Base-by-base conservation (phyloP, 2,888 invertebrate species). In the Drosophila algonquin region DNA sequence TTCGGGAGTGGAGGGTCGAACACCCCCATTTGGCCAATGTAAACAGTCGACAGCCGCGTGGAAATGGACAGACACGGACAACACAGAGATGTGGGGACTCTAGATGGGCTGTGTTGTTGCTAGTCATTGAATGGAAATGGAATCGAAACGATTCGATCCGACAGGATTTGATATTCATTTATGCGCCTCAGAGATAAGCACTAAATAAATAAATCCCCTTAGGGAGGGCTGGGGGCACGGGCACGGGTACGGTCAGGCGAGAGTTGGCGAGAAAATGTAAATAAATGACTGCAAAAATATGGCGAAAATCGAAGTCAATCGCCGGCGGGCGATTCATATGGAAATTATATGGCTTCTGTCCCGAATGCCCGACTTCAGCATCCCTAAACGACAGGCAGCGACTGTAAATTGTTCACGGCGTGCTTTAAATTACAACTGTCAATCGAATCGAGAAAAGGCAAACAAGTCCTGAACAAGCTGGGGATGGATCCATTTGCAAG, bases 121-220 rank as follows among this genome's bases (percentile, higher is more conserved):
- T 70, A 74, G 60, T 75, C 76, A 80, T 73, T 73, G 63, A 76
- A 86, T 77, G 69, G 80, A 81, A 71, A 84, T 84, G 80, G 83
- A 82, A 72, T 76, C 79, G 75, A 77, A 52, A 68, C 73, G 82
- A 71, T 78, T 78, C 76, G 79, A 69, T 58, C 72, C 47, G 16
- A 9, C 18, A 10, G 72, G 72, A 89, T 84, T 84, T 75, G 70
- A 76, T 89, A 89, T 84, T 84, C 87, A 83, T 83, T 83, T 83
- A 83, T 83, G 83, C 83, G 89, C 71, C 83, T 83, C 73, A 30
- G 77, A 83, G 89, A 84, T 89, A 89, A 84, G 84, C 87, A 89
- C 81, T 89, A 89, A 87, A 84, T 88, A 84, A 84, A 84, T 80
- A 89, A 84, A 78, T 76, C 70, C 64, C 70, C 62, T 35, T 9